A percentile compares a stretch with the other conserved stretches of the same genome.
These are phyloP conservation scores for Aphidius ervi DNA, from an alignment of 1,140 invertebrate species.

Conservation along the genomic window DNA sequence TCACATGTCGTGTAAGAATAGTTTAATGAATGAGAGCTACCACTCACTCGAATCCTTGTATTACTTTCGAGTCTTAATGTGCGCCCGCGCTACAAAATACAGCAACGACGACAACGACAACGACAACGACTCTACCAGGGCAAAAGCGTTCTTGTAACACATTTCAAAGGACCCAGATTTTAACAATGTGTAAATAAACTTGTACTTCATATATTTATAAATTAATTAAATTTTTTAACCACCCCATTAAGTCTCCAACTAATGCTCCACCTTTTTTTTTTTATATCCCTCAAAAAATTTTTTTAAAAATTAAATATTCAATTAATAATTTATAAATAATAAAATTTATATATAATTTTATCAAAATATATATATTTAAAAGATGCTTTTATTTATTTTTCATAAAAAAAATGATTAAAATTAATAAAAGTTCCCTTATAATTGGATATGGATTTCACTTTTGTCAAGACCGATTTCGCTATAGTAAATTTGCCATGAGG, in stretches of 20 bases:
- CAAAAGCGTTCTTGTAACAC: slow-evolving; percentile 25
- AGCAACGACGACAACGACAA: not conserved
- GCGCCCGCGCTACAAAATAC: slow-evolving; percentile 12
- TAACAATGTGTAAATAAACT: slow-evolving; percentile 16
- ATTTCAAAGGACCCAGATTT: slow-evolving; percentile 25
- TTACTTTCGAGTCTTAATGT: slow-evolving; percentile 22
- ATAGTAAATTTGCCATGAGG: slow-evolving; percentile 10
- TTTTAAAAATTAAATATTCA: not conserved
- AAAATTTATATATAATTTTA: too few relatives aligned
- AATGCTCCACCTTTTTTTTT: slow-evolving; percentile 1
- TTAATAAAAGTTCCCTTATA: slow-evolving; percentile 9
- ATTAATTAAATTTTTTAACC: slow-evolving; percentile 12
- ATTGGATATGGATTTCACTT: slow-evolving; percentile 17
- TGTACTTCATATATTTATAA: slow-evolving; percentile 1
- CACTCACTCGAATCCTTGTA: slow-evolving; percentile 25
- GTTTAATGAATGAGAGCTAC: slow-evolving; percentile 19
- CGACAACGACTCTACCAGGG: slow-evolving; percentile 20
- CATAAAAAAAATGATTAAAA: too few relatives aligned
- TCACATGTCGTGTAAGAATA: slow-evolving; percentile 7
- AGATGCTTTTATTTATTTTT: too few relatives aligned
- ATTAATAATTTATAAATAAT: not conserved
- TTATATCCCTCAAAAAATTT: slow-evolving; percentile 11
- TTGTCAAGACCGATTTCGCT: slow-evolving; percentile 23
- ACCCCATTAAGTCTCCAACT: slow-evolving; percentile 14
- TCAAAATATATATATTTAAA: too few relatives aligned